Evolutionary conservation across 1,140 invertebrate genomes (phyloP).

Genomic region (Melipona quadrifasciata): DNA sequence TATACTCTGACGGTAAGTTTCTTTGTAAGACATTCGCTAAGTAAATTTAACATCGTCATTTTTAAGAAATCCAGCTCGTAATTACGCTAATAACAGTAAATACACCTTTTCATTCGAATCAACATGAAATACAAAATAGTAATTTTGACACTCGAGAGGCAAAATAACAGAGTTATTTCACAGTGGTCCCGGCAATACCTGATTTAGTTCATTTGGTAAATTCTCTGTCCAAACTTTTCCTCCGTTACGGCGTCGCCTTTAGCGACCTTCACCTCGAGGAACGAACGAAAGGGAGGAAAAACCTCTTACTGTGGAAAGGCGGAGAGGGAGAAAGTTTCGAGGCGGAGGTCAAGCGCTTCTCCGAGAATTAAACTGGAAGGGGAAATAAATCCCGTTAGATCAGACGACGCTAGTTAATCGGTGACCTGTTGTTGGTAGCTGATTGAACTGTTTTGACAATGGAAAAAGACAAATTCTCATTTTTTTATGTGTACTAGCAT

Average conservation of each 20-base stretch:
- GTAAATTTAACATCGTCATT: conserved; percentile 14
- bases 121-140: too few species aligned
- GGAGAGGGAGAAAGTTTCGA: conserved; percentile 62
- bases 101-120: not conserved
- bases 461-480: not conserved
- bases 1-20: conserved; percentile 74
- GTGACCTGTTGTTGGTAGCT: conserved; percentile 20
- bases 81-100: not conserved
- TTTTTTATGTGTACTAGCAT: not conserved
- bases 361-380: conserved; percentile 34
- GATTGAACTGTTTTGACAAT: conserved; percentile 5
- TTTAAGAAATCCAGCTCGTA: not conserved
- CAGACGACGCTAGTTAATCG: conserved; percentile 53
- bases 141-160: not conserved
- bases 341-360: conserved; percentile 62
- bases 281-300: conserved; percentile 66
- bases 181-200: conserved; percentile 3
- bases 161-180: not conserved
- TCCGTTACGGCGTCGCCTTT: conserved; percentile 57
- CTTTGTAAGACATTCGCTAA: conserved; percentile 22
- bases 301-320: conserved; percentile 23
- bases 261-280: conserved; percentile 66
- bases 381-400: conserved; percentile 60
- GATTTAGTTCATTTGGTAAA: not conserved
- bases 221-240: conserved; percentile 53